Base-by-base conservation (phyloP, 2,888 invertebrate species). In the Mylabris sibirica region DNA sequence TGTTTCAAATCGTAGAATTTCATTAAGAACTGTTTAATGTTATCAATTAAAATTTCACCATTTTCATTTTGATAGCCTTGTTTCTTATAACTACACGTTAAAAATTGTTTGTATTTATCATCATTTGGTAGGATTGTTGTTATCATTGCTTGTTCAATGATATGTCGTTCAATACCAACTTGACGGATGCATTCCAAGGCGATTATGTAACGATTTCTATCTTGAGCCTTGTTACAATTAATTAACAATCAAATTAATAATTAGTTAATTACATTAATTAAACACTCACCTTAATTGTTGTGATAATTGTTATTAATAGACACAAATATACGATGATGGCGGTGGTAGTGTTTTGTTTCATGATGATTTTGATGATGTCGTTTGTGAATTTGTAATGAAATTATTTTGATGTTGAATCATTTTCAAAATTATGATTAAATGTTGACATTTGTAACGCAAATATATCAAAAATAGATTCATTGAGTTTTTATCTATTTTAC, bases 11-110 rank as follows among this genome's bases (percentile, higher is more conserved):
- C 68, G 59, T 79, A 80, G 63, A 76, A 77, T 24, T 75, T 71
- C 5, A 64, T 12, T 59, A 82, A 67, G 60, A 79, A 77, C 3
- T 75, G 65, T 41, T 72, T 75, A 59, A 82, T 71, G 63, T 81
- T 80, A n/a, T 78, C 72, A 60, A 76, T 79, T 26, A 77, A 53
- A 61, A 82, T 79, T 59, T 74, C 68, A 5, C 83, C 83, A 35
- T 79, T 75, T 22, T 75, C 71, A 14, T 73, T 73, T 69, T 77
- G 76, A 66, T 75, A 81, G 0, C 79, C 80, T 65, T 82, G 81
- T 65, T 80, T 79, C 61, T 78, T 81, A 67, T 81, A 81, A 60
- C 78, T 81, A 66, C 83, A 83, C 6, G 76, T 72, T 38, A 83
- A 65, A 66, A 78, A 83, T 14, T 78, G 65, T 60, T 75, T 76